phyloP scores from a whole-genome alignment of 2,113 vertebrate genomes.

The Sisor rabdophorus region DNA sequence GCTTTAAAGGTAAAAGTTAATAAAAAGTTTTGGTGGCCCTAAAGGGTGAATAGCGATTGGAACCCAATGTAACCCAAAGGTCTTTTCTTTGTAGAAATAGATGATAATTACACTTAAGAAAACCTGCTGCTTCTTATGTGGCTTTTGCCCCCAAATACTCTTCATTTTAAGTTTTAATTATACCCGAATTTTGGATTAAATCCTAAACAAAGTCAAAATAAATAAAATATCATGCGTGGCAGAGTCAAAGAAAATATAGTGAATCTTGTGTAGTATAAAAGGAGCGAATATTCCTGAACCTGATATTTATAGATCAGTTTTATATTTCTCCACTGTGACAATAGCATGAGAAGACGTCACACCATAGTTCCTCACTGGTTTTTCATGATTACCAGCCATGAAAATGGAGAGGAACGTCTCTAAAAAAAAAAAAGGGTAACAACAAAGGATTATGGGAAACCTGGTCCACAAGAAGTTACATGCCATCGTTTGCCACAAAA shows the following conservation, averaged over 20 bases:
- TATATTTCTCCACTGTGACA: not conserved
- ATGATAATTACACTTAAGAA: not conserved
- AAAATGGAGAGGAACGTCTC: not conserved
- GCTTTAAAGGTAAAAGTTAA: too few relatives aligned
- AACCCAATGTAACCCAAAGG: not conserved
- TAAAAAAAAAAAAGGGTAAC: not conserved
- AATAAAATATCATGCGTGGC: not conserved
- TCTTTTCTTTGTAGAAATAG: not conserved
- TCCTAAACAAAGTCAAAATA: not conserved
- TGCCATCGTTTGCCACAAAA: too few relatives aligned
- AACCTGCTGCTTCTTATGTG: not conserved
- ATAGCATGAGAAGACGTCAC: not conserved
- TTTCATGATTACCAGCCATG: not conserved
- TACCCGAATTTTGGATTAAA: not conserved
- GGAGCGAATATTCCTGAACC: not conserved
- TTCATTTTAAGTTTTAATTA: conserved; percentile 1
- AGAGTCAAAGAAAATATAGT: not conserved
- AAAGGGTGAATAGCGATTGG: not conserved
- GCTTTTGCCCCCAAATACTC: not conserved
- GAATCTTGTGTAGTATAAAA: not conserved
- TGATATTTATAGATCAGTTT: not conserved
- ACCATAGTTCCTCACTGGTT: not conserved
- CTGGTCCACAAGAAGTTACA: not conserved
- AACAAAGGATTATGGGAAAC: not conserved
- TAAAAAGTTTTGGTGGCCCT: too few relatives aligned